Base-by-base conservation (phyloP, 37 sponge, comb jelly and placozoan species). In the Agelas oroides region DNA sequence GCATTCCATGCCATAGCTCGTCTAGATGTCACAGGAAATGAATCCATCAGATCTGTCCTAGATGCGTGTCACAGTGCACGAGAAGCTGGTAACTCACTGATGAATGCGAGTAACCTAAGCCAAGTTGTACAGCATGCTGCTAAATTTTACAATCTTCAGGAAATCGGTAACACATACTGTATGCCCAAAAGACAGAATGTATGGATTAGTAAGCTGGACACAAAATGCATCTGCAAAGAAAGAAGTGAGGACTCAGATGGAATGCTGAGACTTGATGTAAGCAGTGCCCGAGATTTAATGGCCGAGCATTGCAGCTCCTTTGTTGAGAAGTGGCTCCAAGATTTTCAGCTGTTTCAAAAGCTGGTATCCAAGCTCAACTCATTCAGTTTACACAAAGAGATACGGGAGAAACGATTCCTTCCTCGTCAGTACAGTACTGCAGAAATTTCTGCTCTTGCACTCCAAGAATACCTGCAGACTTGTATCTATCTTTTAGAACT, bases 71-170 rank as follows among this genome's bases (percentile, higher is more conserved):
- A 77, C 6, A 2, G 13, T n/a, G 78, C 86, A 16, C 62, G 74
- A 23, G 65, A 52, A 35, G 37, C 39, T 17, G 30, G 63, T 12
- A 16, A 14, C 1, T 39, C 75, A 18, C 56, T 84, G 20, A 3
- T 1, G n/a, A 53, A 0, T 0, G 11, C 17, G 34, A 33, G 8
- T 1, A 67, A 84, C 25, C 46, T 75, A 0, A 75, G 75, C 61
- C 68, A 65, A 25, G 62, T 31, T 65, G 63, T 88, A 0, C 30
- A 88, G 19, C 71, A 81, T 28, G 82, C 83, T 46, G 60, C 65
- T 3, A 71, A 67, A 32, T 76, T 88, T 30, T 81, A 88, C 37
- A 76, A 69, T 5, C 53, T 88, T 1, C 33, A 70, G 32, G 28
- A 39, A 16, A 53, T 75, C 1, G 82, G 82, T 12, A 63, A 76